phyloP scores from a whole-genome alignment of 2,797 vertebrate genomes.

The Merluccius polli region DNA sequence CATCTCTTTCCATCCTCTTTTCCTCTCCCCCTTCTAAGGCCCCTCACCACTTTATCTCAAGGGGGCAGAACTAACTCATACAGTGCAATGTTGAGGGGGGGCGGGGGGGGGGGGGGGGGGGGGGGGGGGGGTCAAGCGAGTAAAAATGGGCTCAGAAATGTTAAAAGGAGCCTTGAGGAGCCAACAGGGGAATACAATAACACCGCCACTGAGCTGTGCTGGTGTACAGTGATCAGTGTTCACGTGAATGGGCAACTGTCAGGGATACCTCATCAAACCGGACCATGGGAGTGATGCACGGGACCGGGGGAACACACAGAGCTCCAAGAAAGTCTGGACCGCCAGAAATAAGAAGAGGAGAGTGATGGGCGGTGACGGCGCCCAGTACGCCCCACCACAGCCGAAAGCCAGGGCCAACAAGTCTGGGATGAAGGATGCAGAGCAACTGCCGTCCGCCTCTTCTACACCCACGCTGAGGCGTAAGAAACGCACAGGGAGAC shows the following conservation, averaged over 20 bases:
- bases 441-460: constrained; percentile 16
- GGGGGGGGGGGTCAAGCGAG: constrained; percentile 49
- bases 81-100: constrained; percentile 45
- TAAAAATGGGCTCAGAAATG: constrained; percentile 61
- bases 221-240: constrained; percentile 58
- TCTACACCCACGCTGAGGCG: constrained; percentile 7
- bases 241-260: constrained; percentile 73
- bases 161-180: constrained; percentile 66
- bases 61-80: constrained; percentile 65
- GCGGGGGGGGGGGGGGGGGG: no score
- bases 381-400: constrained; percentile 20
- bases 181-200: constrained; percentile 31
- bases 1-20: constrained; percentile 67
- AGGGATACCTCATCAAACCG: constrained; percentile 60
- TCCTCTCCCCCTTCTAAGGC: constrained; percentile 67
- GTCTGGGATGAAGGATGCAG: constrained; percentile 8
- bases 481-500: not conserved
- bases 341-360: constrained; percentile 43
- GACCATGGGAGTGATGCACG: constrained; percentile 38
- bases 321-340: constrained; percentile 22
- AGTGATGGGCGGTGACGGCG: constrained; percentile 33
- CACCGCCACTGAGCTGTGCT: constrained; percentile 58
- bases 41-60: constrained; percentile 63
- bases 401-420: constrained; percentile 42
- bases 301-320: constrained; percentile 30